phyloP scores from a whole-genome alignment of 2,113 vertebrate species.

The Alectura lathami region DNA sequence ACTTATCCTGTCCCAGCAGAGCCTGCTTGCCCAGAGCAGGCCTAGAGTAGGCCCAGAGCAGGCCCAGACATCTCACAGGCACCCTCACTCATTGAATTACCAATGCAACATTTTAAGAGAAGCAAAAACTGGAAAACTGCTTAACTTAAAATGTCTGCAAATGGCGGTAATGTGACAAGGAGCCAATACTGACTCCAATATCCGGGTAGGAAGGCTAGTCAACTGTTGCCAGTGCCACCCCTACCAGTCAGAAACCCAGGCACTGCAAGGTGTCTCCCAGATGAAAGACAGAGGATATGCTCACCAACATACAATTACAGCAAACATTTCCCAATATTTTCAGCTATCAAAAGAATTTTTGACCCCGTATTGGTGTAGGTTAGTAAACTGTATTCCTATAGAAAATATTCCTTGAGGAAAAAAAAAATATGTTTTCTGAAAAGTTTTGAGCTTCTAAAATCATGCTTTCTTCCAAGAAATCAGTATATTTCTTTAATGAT shows the following conservation, averaged over 20 bases:
- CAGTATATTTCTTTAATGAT: background rate
- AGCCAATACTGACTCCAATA: fast-evolving
- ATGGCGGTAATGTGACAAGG: background rate
- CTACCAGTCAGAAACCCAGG: background rate
- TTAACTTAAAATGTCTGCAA: background rate
- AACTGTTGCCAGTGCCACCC: background rate
- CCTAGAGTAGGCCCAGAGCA: no score
- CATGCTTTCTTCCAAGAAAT: background rate
- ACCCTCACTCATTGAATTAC: background rate
- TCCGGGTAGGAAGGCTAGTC: background rate
- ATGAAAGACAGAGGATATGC: background rate
- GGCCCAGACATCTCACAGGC: background rate
- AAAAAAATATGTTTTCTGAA: background rate
- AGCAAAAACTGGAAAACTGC: background rate
- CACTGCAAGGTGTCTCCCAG: fast-evolving
- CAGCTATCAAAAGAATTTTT: background rate
- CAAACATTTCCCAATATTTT: background rate
- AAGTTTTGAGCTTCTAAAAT: background rate
- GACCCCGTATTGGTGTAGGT: background rate
- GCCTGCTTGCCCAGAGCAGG: no score
- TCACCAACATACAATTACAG: background rate
- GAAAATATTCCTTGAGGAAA: background rate
- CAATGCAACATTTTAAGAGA: background rate
- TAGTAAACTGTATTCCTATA: background rate
- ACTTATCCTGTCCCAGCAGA: background rate